Evolutionary conservation across 1,140 invertebrate genomes (phyloP), one percentile per base, ranked within the genome.

Genomic region (Solenopsis fugax): DNA sequence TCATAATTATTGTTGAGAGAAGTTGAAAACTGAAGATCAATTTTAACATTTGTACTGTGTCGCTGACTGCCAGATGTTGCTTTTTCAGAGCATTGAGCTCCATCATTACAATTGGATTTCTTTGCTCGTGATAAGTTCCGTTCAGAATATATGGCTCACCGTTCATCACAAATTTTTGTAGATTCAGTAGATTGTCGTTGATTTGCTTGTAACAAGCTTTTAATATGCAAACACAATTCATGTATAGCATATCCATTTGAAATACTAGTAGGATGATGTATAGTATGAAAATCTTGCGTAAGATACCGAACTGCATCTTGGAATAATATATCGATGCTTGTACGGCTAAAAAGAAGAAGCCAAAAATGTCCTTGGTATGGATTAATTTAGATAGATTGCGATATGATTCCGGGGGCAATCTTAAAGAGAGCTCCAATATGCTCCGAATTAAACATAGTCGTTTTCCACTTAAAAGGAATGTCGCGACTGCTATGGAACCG

Each of bases 201-300:
- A 62, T 34, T 62, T 21, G 21, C 13, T 62, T 62, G 24, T 29
- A 62, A 62, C 24, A 29, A 62, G 58, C 24, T 34, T 62, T 62
- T 62, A 62, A 16, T 62, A 62, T 0, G n/a, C 24, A 62, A 62
- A 62, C 58, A 62, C 58, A 62, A 62, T 62, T 62, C 12, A 62
- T 16, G 10, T 62, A 62, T 21, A 62, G 9, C 58, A 62, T 62
- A 62, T 62, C 58, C 58, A 62, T 62, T 34, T 62, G 24, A 62
- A 62, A 62, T 7, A 7, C 12, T 0, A 62, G 13, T 24, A 56
- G 13, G 34, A 13, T 16, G n/a, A 62, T 62, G 58, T 62, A 34
- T 34, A 34, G 6, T 7, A 16, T 2, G 12, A 29, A 34, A 29
- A 62, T 29, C 58, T 16, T 56, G 9, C 54, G 48, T 2, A 48